phyloP scores from a whole-genome alignment of 2,888 invertebrate species.

The Germaria angustata region DNA sequence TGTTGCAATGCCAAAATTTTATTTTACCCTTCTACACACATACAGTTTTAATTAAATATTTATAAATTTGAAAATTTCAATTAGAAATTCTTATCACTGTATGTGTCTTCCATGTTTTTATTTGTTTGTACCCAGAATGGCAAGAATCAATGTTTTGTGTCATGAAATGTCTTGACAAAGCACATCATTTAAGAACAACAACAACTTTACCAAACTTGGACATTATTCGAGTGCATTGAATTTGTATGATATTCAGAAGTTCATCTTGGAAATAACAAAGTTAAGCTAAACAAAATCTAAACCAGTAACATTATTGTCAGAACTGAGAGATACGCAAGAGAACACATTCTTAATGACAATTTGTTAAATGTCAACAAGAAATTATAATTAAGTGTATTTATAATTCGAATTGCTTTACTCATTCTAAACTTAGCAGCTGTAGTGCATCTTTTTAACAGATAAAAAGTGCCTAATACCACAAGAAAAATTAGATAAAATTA shows the following conservation, averaged over 20 bases:
- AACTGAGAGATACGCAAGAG: neutral
- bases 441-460: too few relatives aligned
- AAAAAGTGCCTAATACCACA: too few relatives aligned
- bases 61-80: neutral
- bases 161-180: constrained; percentile 10
- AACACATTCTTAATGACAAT: neutral
- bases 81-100: neutral
- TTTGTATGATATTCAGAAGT: constrained; percentile 49
- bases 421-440: too few relatives aligned
- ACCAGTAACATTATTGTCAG: neutral
- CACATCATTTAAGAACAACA: constrained; percentile 3
- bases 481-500: too few relatives aligned
- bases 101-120: neutral
- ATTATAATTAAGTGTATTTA: too few relatives aligned
- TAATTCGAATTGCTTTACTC: too few relatives aligned
- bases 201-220: neutral
- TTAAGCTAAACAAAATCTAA: neutral
- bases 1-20: too few relatives aligned
- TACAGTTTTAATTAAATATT: neutral
- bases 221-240: constrained; percentile 27
- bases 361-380: neutral
- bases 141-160: neutral
- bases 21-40: neutral
- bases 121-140: neutral
- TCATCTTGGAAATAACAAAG: constrained; percentile 18